Percentiles rank a stretch among this genome's conserved stretches.
Conservation (phyloP, 2,888 invertebrate species). For the Drosophila kokeensis region DNA sequence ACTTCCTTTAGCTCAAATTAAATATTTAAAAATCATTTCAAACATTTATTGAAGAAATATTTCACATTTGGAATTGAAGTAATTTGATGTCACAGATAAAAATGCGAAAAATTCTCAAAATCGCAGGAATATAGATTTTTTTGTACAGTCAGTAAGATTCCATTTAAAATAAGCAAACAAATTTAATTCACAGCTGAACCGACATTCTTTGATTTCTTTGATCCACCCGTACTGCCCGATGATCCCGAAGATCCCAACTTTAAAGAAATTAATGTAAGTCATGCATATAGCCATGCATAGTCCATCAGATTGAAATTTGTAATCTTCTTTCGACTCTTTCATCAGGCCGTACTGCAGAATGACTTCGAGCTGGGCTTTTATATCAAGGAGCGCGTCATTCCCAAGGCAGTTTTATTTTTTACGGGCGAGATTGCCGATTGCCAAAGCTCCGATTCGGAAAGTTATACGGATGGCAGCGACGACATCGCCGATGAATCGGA, state of each 20-base stretch:
- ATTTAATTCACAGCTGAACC: constrained; percentile 33
- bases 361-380: constrained; percentile 99
- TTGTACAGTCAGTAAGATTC: neutral
- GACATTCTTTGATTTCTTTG: constrained; percentile 97
- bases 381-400: constrained; percentile 97
- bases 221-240: constrained; percentile 87
- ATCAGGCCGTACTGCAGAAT: constrained; percentile 85
- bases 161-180: neutral
- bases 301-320: neutral
- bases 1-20: neutral
- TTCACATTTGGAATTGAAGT: neutral
- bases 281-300: too few relatives aligned
- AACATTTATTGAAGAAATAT: neutral
- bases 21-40: neutral
- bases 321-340: neutral
- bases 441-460: constrained; percentile 74
- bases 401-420: constrained; percentile 97
- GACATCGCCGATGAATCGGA: constrained; percentile 57
- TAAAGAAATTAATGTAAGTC: constrained; percentile 75
- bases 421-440: constrained; percentile 92
- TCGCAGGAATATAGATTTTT: neutral
- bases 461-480: constrained; percentile 67
- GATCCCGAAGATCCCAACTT: constrained; percentile 75
- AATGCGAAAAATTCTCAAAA: neutral
- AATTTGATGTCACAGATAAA: neutral